Percentiles rank a stretch among this genome's conserved stretches.
Conservation (phyloP, 2,797 vertebrate species). For the Gouania willdenowi region DNA sequence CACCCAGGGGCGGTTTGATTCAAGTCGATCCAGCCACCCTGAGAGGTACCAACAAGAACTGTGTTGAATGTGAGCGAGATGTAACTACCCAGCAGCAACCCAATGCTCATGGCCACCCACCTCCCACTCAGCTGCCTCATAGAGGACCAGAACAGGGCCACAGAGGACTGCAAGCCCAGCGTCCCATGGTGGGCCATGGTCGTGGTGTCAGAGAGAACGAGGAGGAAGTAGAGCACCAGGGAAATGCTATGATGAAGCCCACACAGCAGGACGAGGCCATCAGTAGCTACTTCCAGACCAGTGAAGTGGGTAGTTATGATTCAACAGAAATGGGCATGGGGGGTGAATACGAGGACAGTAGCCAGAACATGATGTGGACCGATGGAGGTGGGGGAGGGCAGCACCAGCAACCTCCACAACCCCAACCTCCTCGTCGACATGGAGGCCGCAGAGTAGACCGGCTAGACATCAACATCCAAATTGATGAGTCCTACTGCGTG, state of each 20-base stretch:
- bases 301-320: constrained; percentile 75
- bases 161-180: constrained; percentile 54
- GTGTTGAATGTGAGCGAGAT: constrained; percentile 70
- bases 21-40: constrained; percentile 83
- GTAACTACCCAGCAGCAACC: constrained; percentile 49
- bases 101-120: constrained; percentile 59
- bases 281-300: constrained; percentile 78
- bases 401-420: constrained; percentile 56
- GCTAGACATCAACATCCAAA: constrained; percentile 97
- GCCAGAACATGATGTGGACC: constrained; percentile 74
- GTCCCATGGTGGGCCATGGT: constrained; percentile 48
- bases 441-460: constrained; percentile 90
- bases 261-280: constrained; percentile 72
- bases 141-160: constrained; percentile 60
- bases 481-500: constrained; percentile 95
- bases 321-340: constrained; percentile 74
- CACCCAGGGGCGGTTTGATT: constrained; percentile 71
- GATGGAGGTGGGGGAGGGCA: constrained; percentile 56
- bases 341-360: constrained; percentile 75
- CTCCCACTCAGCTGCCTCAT: constrained; percentile 63
- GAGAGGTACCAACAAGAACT: constrained; percentile 67
- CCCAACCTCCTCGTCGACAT: constrained; percentile 67
- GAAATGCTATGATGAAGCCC: constrained; percentile 65
- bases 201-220: constrained; percentile 49
- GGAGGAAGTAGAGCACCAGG: constrained; percentile 57